A percentile compares a stretch with the other conserved stretches of the same genome.
Evolutionary conservation across 2,113 vertebrate species (phyloP).

Genomic region (Neofelis nebulosa): DNA sequence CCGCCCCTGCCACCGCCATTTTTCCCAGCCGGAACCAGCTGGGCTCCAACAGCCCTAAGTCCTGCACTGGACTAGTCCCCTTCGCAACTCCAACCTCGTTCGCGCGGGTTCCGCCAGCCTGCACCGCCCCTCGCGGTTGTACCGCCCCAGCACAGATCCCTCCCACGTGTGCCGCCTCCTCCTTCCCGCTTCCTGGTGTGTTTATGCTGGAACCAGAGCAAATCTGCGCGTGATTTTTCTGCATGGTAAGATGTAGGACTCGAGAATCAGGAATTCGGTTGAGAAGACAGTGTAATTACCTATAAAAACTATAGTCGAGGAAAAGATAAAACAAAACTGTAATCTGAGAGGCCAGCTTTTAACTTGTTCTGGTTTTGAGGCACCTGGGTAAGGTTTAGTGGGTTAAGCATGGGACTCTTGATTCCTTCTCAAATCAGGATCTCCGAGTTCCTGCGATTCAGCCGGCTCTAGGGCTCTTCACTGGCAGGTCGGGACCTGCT

Average conservation of each 20-base stretch:
- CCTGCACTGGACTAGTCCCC: neutral
- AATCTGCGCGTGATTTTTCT: fast-evolving
- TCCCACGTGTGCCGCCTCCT: neutral
- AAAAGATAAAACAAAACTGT: neutral
- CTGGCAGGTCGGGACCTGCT: too few relatives aligned
- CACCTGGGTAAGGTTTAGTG: too few relatives aligned
- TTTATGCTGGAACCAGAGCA: fast-evolving
- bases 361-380: neutral
- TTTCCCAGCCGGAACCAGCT: slow-evolving; percentile 51
- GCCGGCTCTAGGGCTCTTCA: too few relatives aligned
- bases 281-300: neutral
- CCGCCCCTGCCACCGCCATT: slow-evolving; percentile 74
- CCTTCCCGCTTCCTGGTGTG: fast-evolving
- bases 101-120: neutral
- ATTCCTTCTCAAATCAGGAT: too few relatives aligned
- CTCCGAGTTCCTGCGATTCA: too few relatives aligned
- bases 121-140: fast-evolving
- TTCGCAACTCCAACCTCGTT: slow-evolving; percentile 25
- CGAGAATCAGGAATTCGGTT: neutral
- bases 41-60: neutral
- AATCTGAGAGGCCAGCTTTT: neutral
- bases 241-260: fast-evolving
- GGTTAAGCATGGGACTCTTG: too few relatives aligned
- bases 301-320: neutral
- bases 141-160: neutral